Conservation (phyloP, 2,797 vertebrate genomes). For the Argya squamiceps region DNA sequence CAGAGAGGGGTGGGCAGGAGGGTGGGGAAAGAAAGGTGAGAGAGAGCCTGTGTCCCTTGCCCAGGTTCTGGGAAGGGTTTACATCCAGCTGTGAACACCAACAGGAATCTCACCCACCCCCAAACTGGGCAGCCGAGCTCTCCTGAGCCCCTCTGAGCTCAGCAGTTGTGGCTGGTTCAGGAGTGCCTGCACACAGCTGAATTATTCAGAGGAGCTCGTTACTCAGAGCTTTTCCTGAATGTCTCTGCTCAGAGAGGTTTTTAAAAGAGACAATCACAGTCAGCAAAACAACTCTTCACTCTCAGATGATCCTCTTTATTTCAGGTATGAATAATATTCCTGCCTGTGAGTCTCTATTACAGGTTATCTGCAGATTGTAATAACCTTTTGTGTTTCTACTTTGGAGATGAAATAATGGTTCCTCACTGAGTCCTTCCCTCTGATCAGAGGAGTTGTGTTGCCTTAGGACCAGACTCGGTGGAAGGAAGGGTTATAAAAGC, state of each 20-base stretch:
- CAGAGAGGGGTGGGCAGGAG: background rate
- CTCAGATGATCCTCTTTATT: constrained; percentile 9
- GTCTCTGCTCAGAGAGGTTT: constrained; percentile 1
- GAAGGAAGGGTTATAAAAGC: background rate
- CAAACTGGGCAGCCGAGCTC: rapidly evolving
- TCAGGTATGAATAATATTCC: constrained; percentile 10
- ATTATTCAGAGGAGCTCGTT: constrained; percentile 9
- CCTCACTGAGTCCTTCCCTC: background rate
- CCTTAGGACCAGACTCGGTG: background rate
- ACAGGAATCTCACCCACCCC: background rate
- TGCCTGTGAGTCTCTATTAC: background rate
- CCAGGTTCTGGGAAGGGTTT: background rate
- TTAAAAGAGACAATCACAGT: background rate
- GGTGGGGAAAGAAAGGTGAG: background rate
- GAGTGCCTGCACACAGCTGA: background rate
- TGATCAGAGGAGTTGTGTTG: constrained; percentile 25
- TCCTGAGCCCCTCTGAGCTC: background rate
- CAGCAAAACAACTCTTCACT: constrained; percentile 22
- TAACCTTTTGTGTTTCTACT: constrained; percentile 1
- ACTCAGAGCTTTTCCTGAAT: background rate
- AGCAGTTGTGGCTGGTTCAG: background rate
- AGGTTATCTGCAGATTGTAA: background rate
- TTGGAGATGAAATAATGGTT: constrained; percentile 14
- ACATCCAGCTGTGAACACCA: background rate
- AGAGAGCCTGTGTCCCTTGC: background rate